Base-by-base conservation (phyloP, 2,797 vertebrate species). In the Lagocephalus sceleratus region DNA sequence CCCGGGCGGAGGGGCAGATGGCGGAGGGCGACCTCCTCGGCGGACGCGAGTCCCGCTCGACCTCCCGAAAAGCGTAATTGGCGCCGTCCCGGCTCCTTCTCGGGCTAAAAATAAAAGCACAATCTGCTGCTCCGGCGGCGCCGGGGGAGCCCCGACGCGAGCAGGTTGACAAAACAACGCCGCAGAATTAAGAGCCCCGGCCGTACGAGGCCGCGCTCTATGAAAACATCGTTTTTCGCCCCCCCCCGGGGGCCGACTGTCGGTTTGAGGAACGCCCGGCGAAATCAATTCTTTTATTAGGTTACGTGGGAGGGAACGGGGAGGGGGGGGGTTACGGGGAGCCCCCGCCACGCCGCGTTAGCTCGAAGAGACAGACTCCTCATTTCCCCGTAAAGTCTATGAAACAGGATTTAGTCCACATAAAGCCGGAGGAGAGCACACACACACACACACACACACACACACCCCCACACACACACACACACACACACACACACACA, bases 261-360 rank as follows among this genome's bases (percentile, higher is more conserved):
- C 62, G 42, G 57, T 60, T 53, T 68, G 68, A 77, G 3, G 58
- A 58, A 58, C 47, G 63, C 56, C 66, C 70, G 10, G 35, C 23
- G 20, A 45, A 62, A 78, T 84, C 77, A 66, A 72, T 81, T 53
- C 10, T 64, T 78, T 67, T 72, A 76, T 81, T 76, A 59, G 67
- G 60, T 71, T 71, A 60, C 72, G 66, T 47, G 44, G 54, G 60
- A 66, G 65, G 60, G 58, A 66, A 12, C n/a, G 14, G 32, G 14
- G 32, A 35, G 2, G 14, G 32, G 14, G 2, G 12, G 29, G 12
- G 29, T 35, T 7, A 35, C n/a, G n/a, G n/a, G n/a, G n/a, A n/a
- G 52, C 49, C 44, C 58, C 42, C 41, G 68, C 49, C 71, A 47
- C 63, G 47, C 40, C 61, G 51, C 57, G 48, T 73, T 51, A 57